Conservation (phyloP, 1,140 invertebrate genomes). For the Zaprionus davidi region DNA sequence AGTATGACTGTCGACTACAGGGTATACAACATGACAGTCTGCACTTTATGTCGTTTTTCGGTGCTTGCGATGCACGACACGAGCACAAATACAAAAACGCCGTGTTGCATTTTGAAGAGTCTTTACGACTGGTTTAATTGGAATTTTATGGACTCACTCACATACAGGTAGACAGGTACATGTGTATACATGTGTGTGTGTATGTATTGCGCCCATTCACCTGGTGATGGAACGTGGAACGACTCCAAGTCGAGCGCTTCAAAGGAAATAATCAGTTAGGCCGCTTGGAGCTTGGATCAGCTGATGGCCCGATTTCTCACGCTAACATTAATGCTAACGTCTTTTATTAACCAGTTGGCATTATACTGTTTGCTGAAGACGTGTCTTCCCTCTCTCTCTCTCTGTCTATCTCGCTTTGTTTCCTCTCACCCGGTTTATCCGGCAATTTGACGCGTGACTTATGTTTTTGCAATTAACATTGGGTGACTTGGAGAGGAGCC, state of each 20-base stretch:
- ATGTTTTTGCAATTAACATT: slow-evolving; percentile 7
- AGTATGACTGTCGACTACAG: background rate
- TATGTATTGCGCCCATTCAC: background rate
- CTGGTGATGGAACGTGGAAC: background rate
- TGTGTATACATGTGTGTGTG: background rate
- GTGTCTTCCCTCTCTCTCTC: background rate
- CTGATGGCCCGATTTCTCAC: background rate
- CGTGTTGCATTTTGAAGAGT: slow-evolving; percentile 5
- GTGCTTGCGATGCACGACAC: slow-evolving; percentile 1
- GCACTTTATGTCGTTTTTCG: background rate
- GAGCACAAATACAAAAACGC: background rate
- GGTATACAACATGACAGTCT: background rate
- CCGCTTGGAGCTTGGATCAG: background rate
- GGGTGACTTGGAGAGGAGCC: background rate
- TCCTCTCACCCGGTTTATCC: background rate
- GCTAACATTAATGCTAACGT: slow-evolving; percentile 1
- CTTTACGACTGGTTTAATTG: slow-evolving; percentile 7
- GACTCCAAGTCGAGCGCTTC: background rate
- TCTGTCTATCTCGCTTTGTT: background rate
- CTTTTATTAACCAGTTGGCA: slow-evolving; percentile 1
- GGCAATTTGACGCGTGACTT: slow-evolving; percentile 12
- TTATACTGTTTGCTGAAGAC: background rate
- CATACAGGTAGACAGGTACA: background rate
- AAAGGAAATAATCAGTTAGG: background rate
- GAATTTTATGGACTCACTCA: slow-evolving; percentile 1